Evolutionary conservation across 1,140 invertebrate genomes (phyloP).

Genomic region (Ostrea denselamellosa): DNA sequence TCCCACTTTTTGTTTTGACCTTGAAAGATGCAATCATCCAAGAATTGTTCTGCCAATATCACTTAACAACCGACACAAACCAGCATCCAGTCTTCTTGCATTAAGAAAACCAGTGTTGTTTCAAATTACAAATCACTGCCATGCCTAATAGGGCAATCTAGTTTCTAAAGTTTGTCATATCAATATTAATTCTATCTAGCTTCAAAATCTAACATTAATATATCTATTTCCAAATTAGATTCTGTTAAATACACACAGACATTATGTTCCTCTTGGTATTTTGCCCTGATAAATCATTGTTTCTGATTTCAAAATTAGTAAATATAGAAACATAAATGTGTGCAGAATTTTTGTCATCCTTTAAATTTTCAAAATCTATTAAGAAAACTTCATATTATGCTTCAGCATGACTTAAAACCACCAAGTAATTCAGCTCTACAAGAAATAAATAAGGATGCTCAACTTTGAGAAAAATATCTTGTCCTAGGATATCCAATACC

Average conservation of each 20-base stretch:
- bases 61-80: conserved; percentile 1
- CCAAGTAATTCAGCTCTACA: not conserved
- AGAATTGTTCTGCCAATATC: conserved; percentile 28
- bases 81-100: not conserved
- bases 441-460: too few relatives aligned
- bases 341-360: not conserved
- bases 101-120: conserved; percentile 9
- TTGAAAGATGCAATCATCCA: not conserved
- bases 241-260: not conserved
- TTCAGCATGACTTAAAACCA: not conserved
- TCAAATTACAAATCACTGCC: conserved; percentile 15
- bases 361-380: not conserved
- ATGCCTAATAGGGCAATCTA: not conserved
- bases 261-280: not conserved
- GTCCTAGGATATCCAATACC: too few relatives aligned
- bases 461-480: too few relatives aligned
- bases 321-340: not conserved
- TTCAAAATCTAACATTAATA: conserved; percentile 8
- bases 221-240: conserved; percentile 37
- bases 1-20: conserved; percentile 8
- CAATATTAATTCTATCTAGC: not conserved
- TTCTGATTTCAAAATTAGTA: not conserved
- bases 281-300: not conserved
- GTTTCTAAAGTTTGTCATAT: not conserved
- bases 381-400: not conserved